Conservation (phyloP, 2,888 invertebrate genomes). For the Phoenoteleia sp. region DNA sequence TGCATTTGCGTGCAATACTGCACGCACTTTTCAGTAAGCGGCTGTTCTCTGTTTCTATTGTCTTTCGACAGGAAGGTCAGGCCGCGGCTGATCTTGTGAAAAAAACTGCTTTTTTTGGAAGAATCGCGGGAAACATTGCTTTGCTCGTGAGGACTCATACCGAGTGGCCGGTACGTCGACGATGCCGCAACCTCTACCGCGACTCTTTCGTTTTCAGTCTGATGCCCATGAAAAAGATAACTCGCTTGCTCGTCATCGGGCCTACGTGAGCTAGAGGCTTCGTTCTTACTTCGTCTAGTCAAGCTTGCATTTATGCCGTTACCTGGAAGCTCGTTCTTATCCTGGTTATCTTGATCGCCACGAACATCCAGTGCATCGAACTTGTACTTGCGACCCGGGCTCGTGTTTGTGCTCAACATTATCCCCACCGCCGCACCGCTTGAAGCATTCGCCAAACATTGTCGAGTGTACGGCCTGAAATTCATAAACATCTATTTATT, state of each 20-base stretch:
- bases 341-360: conserved; percentile 84
- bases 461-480: conserved; percentile 84
- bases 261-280: conserved; percentile 33
- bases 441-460: conserved; percentile 83
- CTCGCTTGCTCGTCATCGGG: too few species aligned
- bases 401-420: conserved; percentile 74
- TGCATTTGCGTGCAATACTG: conserved; percentile 10
- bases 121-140: too few species aligned
- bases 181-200: too few species aligned
- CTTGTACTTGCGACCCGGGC: conserved; percentile 78
- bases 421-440: conserved; percentile 80
- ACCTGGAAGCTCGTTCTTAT: conserved; percentile 85
- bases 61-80: background rate
- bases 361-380: conserved; percentile 81
- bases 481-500: too few species aligned
- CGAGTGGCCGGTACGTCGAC: too few species aligned
- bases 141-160: too few species aligned
- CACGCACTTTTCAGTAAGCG: conserved; percentile 54
- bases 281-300: background rate
- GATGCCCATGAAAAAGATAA: too few species aligned
- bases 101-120: background rate
- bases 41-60: too few species aligned
- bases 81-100: background rate
- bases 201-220: too few species aligned
- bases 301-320: conserved; percentile 73